A percentile compares a stretch with the other conserved stretches of the same genome.
Conservation (phyloP, 2,797 vertebrate species). For the Phataginus tetradactyla region DNA sequence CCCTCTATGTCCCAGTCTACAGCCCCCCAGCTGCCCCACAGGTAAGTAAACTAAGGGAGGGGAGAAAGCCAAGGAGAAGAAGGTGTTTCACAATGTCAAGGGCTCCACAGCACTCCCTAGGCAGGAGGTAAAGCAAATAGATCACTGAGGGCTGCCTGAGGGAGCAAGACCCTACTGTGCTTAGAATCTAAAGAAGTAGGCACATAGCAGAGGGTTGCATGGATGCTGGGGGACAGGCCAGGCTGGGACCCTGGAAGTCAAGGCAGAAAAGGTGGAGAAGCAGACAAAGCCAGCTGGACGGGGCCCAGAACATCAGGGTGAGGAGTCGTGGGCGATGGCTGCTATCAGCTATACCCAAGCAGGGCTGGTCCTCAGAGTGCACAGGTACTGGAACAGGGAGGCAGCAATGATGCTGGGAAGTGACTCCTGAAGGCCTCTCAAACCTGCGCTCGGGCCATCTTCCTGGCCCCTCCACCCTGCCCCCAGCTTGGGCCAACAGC, state of each 20-base stretch:
- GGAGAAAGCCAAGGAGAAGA: not conserved
- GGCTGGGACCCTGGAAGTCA: not conserved
- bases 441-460: rapidly evolving
- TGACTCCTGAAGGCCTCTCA: not conserved
- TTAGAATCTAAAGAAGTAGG: not conserved
- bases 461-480: not conserved
- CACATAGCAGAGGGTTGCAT: rapidly evolving
- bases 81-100: not conserved
- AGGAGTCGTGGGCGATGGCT: not conserved
- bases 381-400: not conserved
- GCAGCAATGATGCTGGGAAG: not conserved
- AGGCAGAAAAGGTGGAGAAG: not conserved
- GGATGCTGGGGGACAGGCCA: not conserved
- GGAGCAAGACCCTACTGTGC: not conserved
- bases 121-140: not conserved
- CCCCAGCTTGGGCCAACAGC: not conserved
- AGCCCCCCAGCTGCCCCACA: not conserved
- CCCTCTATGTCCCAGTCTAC: not conserved
- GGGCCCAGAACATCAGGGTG: not conserved
- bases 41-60: not conserved
- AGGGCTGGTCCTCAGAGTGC: not conserved
- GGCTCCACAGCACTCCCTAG: rapidly evolving
- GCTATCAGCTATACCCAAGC: not conserved
- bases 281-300: not conserved
- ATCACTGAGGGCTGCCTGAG: not conserved